Conservation (phyloP, 2,113 vertebrate species). For the Mastomys natalensis region DNA sequence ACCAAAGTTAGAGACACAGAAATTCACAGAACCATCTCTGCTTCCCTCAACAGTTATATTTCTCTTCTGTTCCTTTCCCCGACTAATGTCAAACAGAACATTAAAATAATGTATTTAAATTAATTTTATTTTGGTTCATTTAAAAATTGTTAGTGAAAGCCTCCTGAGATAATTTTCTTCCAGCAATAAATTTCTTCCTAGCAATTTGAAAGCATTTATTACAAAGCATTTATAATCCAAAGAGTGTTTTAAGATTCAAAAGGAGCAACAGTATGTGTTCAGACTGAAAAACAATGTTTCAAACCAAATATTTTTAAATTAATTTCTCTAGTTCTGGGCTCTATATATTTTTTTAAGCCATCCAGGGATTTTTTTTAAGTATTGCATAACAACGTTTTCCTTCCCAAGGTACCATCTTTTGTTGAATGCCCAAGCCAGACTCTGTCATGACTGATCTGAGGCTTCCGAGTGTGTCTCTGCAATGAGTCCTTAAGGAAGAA, state of each 20-base stretch:
- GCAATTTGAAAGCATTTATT: conserved; percentile 15
- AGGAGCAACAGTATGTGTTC: conserved; percentile 72
- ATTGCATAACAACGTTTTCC: conserved; percentile 69
- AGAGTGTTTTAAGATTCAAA: conserved; percentile 74
- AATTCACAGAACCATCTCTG: not conserved
- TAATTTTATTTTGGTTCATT: conserved; percentile 38
- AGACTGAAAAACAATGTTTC: conserved; percentile 70
- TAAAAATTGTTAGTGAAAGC: conserved; percentile 62
- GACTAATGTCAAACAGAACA: conserved; percentile 28
- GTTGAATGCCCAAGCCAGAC: not conserved
- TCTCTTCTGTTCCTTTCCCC: not conserved
- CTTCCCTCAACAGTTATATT: not conserved
- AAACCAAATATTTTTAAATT: conserved; percentile 78
- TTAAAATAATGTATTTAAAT: conserved; percentile 36
- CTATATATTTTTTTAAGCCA: conserved; percentile 66
- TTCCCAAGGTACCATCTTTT: conserved; percentile 70
- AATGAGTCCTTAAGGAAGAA: conserved; percentile 29
- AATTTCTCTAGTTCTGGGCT: conserved; percentile 67
- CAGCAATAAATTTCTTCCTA: not conserved
- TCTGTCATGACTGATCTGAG: conserved; percentile 38
- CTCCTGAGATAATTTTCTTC: conserved; percentile 72
- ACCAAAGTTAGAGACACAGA: not conserved
- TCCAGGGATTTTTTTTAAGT: conserved; percentile 69
- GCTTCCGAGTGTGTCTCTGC: conserved; percentile 27
- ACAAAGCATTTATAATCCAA: conserved; percentile 70